Evolutionary conservation across 2,888 invertebrate species (phyloP), one percentile per base, ranked within the genome.

Genomic region (Thymelicus acteon): DNA sequence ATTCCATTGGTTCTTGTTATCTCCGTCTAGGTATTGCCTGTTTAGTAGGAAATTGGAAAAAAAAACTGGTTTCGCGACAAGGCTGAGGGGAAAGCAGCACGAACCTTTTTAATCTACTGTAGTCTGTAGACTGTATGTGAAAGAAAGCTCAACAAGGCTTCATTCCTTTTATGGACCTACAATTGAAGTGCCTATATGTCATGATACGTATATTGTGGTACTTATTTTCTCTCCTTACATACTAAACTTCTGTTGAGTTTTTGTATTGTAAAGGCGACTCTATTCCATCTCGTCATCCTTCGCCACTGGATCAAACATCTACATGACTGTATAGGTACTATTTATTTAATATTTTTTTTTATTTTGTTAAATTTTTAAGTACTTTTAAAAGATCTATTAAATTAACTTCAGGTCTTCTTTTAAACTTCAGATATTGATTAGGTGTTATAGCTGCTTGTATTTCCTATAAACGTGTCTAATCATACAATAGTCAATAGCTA

Each of bases 1-100:
- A 78, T 76, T 81, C 80, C 78, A 44, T 12, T 44, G 12, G 10
- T 79, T 78, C 70, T 69, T 48, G 60, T 72, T 73, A 72, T 71
- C 72, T 70, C 68, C 60, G 63, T 71, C 73, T 73, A 71, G 73
- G 63, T 64, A 48, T 62, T 64, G 71, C 71, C 71, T 62, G 39
- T 60, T 71, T 64, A 72, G 60, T 68, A 66, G 68, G 72, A 63
- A 72, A 75, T 74, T 65, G 72, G 71, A 76, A 76, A 77, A 78
- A 78, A 77, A 10, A 75, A 76, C 74, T 52, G 71, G 74, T 77
- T 74, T 74, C 71, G 13, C 68, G 67, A 72, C 72, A 67, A 74
- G 69, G 71, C 52, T 66, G 61, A 60, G 65, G 73, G 68, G 76
- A 77, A 78, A 78, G 77, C 74, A 49, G 66, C 39, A 58, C 48